phyloP scores from a whole-genome alignment of 2,888 invertebrate genomes.

The Mesorhabditis spiculigera region DNA sequence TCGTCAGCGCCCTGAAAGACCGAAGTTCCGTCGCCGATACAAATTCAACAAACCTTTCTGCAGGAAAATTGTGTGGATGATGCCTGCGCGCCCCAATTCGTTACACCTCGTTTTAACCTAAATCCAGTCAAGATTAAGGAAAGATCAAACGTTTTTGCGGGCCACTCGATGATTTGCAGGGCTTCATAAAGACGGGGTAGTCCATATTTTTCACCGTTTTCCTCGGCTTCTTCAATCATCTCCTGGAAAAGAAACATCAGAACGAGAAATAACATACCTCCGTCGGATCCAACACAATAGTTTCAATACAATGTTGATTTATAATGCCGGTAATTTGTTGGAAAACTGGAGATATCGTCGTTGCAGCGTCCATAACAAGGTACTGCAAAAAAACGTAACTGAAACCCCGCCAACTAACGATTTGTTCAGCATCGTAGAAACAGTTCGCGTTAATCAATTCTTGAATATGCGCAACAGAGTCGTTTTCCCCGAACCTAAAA shows the following conservation, averaged over 20 bases:
- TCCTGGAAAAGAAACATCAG: constrained; percentile 15
- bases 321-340: no score
- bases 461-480: background rate
- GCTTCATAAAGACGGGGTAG: constrained; percentile 24
- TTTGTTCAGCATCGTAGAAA: background rate
- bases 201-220: constrained; percentile 20
- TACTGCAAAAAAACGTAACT: background rate
- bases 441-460: background rate
- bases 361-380: background rate
- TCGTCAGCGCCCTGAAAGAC: no score
- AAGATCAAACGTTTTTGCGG: constrained; percentile 10
- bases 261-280: background rate
- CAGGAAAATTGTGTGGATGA: no score
- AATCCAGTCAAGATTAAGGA: no score
- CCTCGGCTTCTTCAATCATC: constrained; percentile 9
- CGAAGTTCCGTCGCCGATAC: no score
- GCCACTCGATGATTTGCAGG: constrained; percentile 26
- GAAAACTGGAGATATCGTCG: background rate
- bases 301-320: background rate
- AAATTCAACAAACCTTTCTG: no score
- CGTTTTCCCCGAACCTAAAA: background rate
- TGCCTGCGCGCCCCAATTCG: no score
- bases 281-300: background rate
- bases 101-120: no score
- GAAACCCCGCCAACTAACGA: background rate